A percentile compares a stretch with the other conserved stretches of the same genome.
Evolutionary conservation across 2,888 invertebrate genomes (phyloP).

Genomic region (Drosophila algonquin): DNA sequence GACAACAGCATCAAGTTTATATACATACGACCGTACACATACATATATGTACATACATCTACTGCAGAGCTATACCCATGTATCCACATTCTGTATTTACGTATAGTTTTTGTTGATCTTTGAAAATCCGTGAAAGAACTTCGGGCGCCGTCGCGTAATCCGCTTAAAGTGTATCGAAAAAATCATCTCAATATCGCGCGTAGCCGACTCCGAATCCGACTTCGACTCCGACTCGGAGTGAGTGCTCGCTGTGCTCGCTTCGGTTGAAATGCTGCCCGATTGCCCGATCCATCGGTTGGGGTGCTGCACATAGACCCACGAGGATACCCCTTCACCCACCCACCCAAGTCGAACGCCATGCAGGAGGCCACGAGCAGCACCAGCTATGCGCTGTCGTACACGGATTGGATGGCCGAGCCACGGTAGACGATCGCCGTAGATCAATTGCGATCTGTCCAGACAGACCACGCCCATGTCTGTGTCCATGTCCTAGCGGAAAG

Average conservation of each 20-base stretch:
- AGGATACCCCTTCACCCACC: not conserved
- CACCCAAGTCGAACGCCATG: constrained; percentile 64
- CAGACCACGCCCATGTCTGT: constrained; percentile 22
- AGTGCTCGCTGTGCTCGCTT: too few species aligned
- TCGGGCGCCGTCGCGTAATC: constrained; percentile 34
- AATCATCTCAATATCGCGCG: constrained; percentile 15
- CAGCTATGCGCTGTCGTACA: constrained; percentile 83
- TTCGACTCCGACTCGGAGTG: constrained; percentile 18
- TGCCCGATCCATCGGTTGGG: constrained; percentile 11
- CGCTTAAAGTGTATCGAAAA: constrained; percentile 28
- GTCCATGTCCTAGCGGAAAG: constrained; percentile 16
- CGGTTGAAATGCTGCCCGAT: constrained; percentile 19
- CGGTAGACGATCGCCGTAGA: constrained; percentile 70
- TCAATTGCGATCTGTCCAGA: not conserved
- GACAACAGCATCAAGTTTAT: constrained; percentile 82
- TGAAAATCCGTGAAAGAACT: constrained; percentile 29
- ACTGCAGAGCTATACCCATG: too few species aligned
- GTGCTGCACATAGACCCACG: not conserved
- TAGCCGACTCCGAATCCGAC: constrained; percentile 2
- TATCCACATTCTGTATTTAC: constrained; percentile 27
- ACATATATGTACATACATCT: not conserved
- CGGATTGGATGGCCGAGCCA: constrained; percentile 84
- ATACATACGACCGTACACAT: constrained; percentile 25
- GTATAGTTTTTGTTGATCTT: constrained; percentile 37
- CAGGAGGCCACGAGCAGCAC: constrained; percentile 81